Conservation (phyloP, 2,113 vertebrate species). For the Solea senegalensis region DNA sequence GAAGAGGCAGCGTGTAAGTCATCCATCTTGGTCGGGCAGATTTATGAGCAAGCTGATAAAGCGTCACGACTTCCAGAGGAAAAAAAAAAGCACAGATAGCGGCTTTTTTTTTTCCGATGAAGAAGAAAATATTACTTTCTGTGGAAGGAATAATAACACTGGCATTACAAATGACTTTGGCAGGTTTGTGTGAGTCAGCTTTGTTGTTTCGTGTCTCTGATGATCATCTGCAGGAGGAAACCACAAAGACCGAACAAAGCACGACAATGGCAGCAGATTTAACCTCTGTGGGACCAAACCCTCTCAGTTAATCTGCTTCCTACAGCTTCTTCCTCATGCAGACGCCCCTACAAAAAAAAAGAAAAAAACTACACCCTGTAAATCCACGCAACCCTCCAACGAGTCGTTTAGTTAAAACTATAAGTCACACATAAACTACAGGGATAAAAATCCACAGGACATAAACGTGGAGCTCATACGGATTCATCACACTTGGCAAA, state of each 20-base stretch:
- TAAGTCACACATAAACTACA: too few relatives aligned
- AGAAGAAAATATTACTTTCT: neutral
- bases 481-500: slow-evolving; percentile 35
- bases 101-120: neutral
- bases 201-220: slow-evolving; percentile 23
- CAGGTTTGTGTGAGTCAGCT: slow-evolving; percentile 1
- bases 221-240: slow-evolving; percentile 43
- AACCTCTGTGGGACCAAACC: slow-evolving; percentile 62
- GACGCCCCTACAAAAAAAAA: slow-evolving; percentile 37
- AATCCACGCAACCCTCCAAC: too few relatives aligned
- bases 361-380: slow-evolving; percentile 20
- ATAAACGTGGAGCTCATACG: slow-evolving; percentile 12
- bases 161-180: slow-evolving; percentile 10
- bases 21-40: slow-evolving; percentile 24
- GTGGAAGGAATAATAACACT: slow-evolving; percentile 10
- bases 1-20: slow-evolving; percentile 29
- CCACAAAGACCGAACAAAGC: slow-evolving; percentile 54
- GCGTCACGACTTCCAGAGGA: neutral
- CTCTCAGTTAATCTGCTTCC: slow-evolving; percentile 79
- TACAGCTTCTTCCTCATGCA: slow-evolving; percentile 77
- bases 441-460: slow-evolving; percentile 7
- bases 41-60: slow-evolving; percentile 23
- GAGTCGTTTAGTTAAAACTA: too few relatives aligned
- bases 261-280: slow-evolving; percentile 77
- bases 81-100: neutral